Evolutionary conservation across 1,140 invertebrate species (phyloP).

Genomic region (Zaprionus camerounensis): DNA sequence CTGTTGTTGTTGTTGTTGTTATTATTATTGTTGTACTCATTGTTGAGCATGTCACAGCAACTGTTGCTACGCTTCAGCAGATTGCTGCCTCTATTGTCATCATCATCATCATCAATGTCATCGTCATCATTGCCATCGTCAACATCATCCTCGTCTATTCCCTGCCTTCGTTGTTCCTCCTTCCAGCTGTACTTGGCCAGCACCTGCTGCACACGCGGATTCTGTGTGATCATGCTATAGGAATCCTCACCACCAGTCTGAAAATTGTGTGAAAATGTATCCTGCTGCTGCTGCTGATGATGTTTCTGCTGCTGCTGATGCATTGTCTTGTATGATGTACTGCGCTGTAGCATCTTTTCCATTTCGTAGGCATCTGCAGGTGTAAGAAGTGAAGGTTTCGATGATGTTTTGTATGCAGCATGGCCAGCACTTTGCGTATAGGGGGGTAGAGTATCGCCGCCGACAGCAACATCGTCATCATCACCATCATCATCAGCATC

Average conservation of each 20-base stretch:
- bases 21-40: not conserved
- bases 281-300: not conserved
- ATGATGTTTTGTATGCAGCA: not conserved
- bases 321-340: not conserved
- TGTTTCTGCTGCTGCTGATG: not conserved
- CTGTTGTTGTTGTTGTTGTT: not conserved
- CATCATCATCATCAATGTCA: not conserved
- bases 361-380: not conserved
- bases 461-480: too few relatives aligned
- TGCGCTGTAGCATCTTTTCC: not conserved
- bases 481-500: too few relatives aligned
- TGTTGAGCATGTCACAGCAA: not conserved
- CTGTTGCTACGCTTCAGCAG: not conserved
- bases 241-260: not conserved
- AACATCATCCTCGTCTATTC: not conserved
- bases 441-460: too few relatives aligned
- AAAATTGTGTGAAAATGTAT: too few relatives aligned
- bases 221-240: not conserved
- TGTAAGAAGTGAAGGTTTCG: not conserved
- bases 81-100: not conserved
- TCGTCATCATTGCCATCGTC: not conserved
- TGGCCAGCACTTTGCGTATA: not conserved
- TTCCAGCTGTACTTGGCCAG: conserved; percentile 28
- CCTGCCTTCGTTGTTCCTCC: not conserved
- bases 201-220: conserved; percentile 6